phyloP scores from a whole-genome alignment of 2,113 vertebrate genomes.

The Bubo scandiacus region DNA sequence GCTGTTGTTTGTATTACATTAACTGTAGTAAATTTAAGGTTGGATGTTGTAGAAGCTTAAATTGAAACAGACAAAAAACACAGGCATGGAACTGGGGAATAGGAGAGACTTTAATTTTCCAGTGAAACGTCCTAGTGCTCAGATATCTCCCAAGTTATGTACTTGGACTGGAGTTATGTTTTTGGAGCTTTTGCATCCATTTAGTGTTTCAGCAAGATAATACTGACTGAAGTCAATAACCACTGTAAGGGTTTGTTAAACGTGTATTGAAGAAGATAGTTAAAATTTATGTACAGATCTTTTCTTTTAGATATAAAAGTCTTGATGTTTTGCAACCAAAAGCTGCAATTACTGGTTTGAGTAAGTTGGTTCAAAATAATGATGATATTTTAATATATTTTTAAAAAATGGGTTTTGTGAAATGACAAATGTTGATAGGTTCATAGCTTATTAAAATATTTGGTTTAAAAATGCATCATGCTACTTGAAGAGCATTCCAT shows the following conservation, averaged over 20 bases:
- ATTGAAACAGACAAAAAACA: background rate
- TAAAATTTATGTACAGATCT: background rate
- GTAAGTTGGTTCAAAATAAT: background rate
- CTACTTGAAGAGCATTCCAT: background rate
- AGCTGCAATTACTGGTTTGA: background rate
- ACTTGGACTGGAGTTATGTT: background rate
- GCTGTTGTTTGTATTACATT: background rate
- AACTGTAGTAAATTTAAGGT: background rate
- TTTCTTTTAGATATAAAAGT: background rate
- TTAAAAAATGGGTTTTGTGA: accelerated
- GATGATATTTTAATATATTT: background rate
- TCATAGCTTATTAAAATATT: background rate
- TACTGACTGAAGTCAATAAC: background rate
- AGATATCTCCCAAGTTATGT: background rate
- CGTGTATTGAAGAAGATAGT: background rate
- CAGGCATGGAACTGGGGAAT: background rate
- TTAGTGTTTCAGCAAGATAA: background rate
- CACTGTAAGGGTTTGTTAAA: background rate
- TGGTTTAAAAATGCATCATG: background rate
- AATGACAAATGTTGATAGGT: background rate
- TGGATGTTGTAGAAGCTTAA: background rate
- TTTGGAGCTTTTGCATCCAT: background rate
- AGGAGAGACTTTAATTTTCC: background rate
- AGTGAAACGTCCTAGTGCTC: background rate
- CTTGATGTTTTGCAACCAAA: background rate